Evolutionary conservation across 2,888 invertebrate genomes (phyloP), one percentile per base, ranked within the genome.

Genomic region (Chloroclysta siterata): DNA sequence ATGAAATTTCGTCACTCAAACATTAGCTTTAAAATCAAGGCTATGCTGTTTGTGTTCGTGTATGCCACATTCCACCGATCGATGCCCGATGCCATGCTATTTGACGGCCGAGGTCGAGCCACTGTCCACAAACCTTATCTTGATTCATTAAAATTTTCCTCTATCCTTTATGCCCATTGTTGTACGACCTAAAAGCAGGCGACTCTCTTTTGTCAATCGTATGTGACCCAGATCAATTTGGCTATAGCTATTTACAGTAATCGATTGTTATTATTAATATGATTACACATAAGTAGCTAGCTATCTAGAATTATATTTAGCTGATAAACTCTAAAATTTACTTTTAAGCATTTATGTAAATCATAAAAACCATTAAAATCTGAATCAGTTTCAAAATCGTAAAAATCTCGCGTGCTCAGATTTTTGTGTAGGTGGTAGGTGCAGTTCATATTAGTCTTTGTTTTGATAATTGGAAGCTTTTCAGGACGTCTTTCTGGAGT

Each of bases 91-190:
- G 83, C 73, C 79, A 74, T 80, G 81, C 78, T 79, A 83, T 90
- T 91, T 91, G 92, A 89, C 85, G 91, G 91, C 91, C 90, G 92
- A 92, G 91, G 92, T 90, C 90, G 91, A 76, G 82, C 85, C 75
- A 81, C 82, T 89, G 89, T 89, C 90, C 91, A 88, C 77, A 80
- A 81, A 79, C 76, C 89, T 91, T 91, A 93, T 92, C 92, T 88
- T 87, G 92, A 92, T 92, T 87, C 87, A 89, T 87, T 86, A 80
- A 68, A 72, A 73, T 81, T 81, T 82, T 80, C 75, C 82, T 82
- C 79, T 83, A 81, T 79, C 74, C 77, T 73, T 80, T 81, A 81
- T 83, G 76, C 72, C 82, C 73, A 85, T 85, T 88, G 87, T 87
- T 72, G 75, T 73, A 75, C 80, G 77, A 81, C 83, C 87, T 83